Evolutionary conservation across 2,113 vertebrate species (phyloP).

Genomic region (Oplegnathus fasciatus): DNA sequence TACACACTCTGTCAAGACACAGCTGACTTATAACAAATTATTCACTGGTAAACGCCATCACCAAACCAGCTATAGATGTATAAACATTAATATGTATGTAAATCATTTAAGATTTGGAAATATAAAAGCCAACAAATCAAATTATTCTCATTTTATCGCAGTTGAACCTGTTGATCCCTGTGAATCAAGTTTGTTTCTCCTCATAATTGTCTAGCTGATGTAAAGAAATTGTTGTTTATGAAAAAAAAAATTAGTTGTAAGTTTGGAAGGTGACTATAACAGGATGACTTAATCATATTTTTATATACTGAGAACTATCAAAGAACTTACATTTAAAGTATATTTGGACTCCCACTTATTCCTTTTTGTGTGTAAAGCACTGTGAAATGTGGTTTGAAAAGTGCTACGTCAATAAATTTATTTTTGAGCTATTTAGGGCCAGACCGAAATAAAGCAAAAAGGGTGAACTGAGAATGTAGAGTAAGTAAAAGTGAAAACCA

Average conservation of each 20-base stretch:
- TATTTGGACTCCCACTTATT: neutral
- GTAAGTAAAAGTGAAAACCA: neutral
- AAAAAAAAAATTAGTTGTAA: neutral
- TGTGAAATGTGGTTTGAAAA: neutral
- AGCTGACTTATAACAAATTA: no score
- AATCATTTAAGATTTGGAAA: no score
- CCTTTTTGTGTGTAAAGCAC: neutral
- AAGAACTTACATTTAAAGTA: neutral
- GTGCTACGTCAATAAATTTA: neutral
- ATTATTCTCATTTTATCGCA: neutral
- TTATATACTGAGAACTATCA: neutral
- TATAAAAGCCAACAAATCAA: no score
- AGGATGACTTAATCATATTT: neutral
- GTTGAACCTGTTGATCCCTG: neutral
- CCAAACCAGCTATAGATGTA: no score
- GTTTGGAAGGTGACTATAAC: neutral
- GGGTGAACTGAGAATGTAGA: neutral
- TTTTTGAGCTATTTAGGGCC: neutral
- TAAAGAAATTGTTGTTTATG: neutral
- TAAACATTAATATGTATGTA: no score
- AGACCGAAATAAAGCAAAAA: neutral
- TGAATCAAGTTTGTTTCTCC: neutral
- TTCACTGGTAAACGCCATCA: no score
- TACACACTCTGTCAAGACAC: neutral
- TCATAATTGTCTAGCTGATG: neutral